phyloP scores from a whole-genome alignment of 2,888 invertebrate genomes.

The Acronicta aceris region DNA sequence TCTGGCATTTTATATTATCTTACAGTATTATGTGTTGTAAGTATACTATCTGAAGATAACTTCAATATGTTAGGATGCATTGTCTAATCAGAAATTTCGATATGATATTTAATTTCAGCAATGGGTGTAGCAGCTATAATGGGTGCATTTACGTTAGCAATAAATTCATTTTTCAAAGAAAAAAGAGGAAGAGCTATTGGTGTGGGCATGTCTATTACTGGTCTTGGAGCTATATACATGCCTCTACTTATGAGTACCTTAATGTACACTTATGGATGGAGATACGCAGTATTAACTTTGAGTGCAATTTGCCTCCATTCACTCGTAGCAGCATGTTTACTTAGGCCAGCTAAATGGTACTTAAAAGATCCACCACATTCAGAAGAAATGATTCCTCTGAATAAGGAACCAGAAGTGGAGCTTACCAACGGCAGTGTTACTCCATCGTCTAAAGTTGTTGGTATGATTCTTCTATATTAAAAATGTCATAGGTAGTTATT shows the following conservation, averaged over 20 bases:
- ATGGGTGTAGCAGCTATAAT: constrained; percentile 90
- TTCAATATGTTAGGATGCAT: constrained; percentile 48
- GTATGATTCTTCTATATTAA: constrained; percentile 27
- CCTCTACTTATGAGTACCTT: constrained; percentile 90
- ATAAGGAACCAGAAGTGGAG: constrained; percentile 69
- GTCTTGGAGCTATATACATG: constrained; percentile 91
- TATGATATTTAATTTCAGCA: constrained; percentile 87
- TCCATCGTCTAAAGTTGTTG: constrained; percentile 72
- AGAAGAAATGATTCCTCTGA: constrained; percentile 78
- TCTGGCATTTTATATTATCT: constrained; percentile 89
- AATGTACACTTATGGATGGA: constrained; percentile 87
- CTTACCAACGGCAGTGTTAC: constrained; percentile 73
- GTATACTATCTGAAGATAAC: constrained; percentile 76
- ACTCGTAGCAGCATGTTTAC: constrained; percentile 88
- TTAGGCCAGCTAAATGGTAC: constrained; percentile 92
- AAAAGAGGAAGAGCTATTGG: constrained; percentile 91
- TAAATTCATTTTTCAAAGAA: constrained; percentile 91
- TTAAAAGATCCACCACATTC: constrained; percentile 74
- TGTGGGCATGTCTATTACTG: constrained; percentile 90
- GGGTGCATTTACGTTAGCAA: constrained; percentile 90
- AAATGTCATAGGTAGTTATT: background rate
- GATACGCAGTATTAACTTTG: constrained; percentile 90
- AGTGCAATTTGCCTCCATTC: constrained; percentile 90
- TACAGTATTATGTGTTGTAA: constrained; percentile 92
- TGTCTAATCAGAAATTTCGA: constrained; percentile 54